Evolutionary conservation across 2,888 invertebrate genomes (phyloP).

Genomic region (Hypsopygia costalis): DNA sequence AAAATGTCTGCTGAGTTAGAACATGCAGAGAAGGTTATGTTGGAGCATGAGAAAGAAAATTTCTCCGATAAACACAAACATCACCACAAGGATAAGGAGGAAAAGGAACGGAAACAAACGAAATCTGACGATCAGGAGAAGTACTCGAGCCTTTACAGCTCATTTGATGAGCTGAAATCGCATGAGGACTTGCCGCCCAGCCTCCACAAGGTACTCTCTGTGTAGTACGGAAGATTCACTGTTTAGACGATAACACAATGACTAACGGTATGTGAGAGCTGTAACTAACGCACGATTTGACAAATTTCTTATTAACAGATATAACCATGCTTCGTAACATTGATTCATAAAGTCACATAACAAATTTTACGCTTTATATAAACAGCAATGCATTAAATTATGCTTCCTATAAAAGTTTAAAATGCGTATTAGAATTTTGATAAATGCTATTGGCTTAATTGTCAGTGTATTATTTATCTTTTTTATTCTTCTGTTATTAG

Average conservation of each 20-base stretch:
- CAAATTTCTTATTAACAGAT: conserved; percentile 6
- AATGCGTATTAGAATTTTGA: background rate
- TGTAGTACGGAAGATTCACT: conserved; percentile 33
- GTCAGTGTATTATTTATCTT: background rate
- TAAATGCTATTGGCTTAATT: conserved; percentile 1
- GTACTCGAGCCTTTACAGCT: conserved; percentile 67
- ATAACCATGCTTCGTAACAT: conserved; percentile 4
- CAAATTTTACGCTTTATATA: background rate
- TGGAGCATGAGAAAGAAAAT: conserved; percentile 71
- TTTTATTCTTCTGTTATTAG: background rate
- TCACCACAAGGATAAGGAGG: conserved; percentile 47
- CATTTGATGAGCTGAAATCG: conserved; percentile 67
- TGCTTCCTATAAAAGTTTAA: background rate
- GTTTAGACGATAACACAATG: conserved; percentile 24
- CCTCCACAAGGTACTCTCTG: conserved; percentile 63
- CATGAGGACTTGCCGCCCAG: conserved; percentile 60
- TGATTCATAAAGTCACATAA: background rate
- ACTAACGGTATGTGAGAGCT: conserved; percentile 21
- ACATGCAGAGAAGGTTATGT: conserved; percentile 78
- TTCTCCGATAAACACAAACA: conserved; percentile 58
- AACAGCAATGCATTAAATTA: conserved; percentile 9
- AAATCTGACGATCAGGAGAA: conserved; percentile 37
- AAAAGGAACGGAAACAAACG: conserved; percentile 25
- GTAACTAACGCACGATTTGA: conserved; percentile 7
- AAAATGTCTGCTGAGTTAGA: conserved; percentile 73